Percentiles rank a stretch among this genome's conserved stretches.
phyloP scores from a whole-genome alignment of 2,888 invertebrate species.

The Tachina fera region DNA sequence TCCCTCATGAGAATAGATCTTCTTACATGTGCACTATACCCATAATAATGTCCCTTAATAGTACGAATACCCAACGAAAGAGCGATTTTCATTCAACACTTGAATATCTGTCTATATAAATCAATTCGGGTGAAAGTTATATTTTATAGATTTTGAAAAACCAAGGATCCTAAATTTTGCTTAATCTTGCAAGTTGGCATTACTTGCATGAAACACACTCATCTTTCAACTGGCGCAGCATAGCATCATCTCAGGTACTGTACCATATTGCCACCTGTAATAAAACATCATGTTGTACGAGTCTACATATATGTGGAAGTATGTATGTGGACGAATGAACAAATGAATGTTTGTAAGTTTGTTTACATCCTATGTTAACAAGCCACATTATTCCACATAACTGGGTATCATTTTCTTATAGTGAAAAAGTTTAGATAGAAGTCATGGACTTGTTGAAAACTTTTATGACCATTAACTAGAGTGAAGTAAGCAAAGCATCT shows the following conservation, averaged over 20 bases:
- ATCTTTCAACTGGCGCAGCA: neutral
- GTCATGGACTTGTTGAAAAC: slow-evolving; percentile 62
- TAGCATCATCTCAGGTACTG: slow-evolving; percentile 16
- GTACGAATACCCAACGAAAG: no score
- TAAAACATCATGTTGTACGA: slow-evolving; percentile 50
- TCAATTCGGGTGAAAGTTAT: no score
- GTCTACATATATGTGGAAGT: neutral
- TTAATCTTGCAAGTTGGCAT: slow-evolving; percentile 10
- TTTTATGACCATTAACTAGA: slow-evolving; percentile 48
- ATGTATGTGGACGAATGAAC: neutral
- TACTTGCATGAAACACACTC: slow-evolving; percentile 25
- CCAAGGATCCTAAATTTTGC: no score
- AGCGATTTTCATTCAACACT: no score
- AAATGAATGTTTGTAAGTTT: slow-evolving; percentile 16
- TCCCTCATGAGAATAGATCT: no score
- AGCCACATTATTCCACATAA: slow-evolving; percentile 34
- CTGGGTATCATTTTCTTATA: neutral
- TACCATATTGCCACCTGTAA: slow-evolving; percentile 61
- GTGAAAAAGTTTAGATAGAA: slow-evolving; percentile 51
- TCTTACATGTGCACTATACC: no score
- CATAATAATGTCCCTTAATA: no score
- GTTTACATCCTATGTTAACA: slow-evolving; percentile 50
- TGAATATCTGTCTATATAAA: no score
- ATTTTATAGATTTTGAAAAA: no score
- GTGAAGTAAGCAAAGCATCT: neutral